Evolutionary conservation across 2,113 vertebrate genomes (phyloP).

Genomic region (Pan troglodytes): NHGRI_mPanTro3-v2.1_pri NC_072402.2:50895001-50895500

Average conservation of each 20-base stretch:
- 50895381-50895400: slow-evolving; percentile 26
- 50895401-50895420: slow-evolving; percentile 61
- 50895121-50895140: neutral
- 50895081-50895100: neutral
- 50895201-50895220: slow-evolving; percentile 68
- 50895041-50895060: neutral
- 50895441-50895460: slow-evolving; percentile 50
- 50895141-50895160: neutral
- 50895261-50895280: slow-evolving; percentile 71
- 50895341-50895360: slow-evolving; percentile 59
- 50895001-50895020: neutral
- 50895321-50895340: slow-evolving; percentile 23
- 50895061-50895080: neutral
- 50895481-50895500: neutral
- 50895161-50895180: neutral
- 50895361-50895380: slow-evolving; percentile 46
- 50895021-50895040: neutral
- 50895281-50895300: slow-evolving; percentile 69
- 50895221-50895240: slow-evolving; percentile 72
- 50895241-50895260: slow-evolving; percentile 42
- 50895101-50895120: neutral
- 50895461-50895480: slow-evolving; percentile 44
- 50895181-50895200: neutral
- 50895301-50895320: slow-evolving; percentile 51
- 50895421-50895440: slow-evolving; percentile 33